Base-by-base conservation (phyloP, 1,140 invertebrate genomes). In the Aradophagus sp. region DNA sequence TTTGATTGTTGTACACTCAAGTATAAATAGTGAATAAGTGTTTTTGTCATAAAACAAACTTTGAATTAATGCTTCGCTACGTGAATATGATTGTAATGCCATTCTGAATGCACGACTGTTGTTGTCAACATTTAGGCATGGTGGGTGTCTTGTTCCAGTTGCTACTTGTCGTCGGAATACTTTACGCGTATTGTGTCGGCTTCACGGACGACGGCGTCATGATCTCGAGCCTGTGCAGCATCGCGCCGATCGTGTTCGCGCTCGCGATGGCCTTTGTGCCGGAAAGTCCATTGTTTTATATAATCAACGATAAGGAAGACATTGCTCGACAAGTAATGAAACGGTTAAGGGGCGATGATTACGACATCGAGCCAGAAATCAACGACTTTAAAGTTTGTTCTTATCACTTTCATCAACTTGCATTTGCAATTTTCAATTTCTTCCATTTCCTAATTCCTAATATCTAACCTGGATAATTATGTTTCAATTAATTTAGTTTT, bases 141-240 rank as follows among this genome's bases (percentile, higher is more conserved):
- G 73, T 89, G 32, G 88, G 88, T 3, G 83, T 86, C 2, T 84
- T 86, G 31, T 86, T 87, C 29, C 87, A 67, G 26, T 26, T 89
- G n/a, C 74, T 84, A 2, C 82, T 89, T 12, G 86, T 84, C 5
- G 68, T 86, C 26, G 88, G 88, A 7, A 87, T 88, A 36, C 71
- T 88, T 2, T 76, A 78, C 19, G 84, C 84, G 2, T 89, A 87
- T 71, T 75, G 76, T 14, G 52, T 84, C 16, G 88, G 88, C 15
- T 81, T 70, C 39, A 65, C 61, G 14, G 42, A 26, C n/a, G 32
- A 58, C 19, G 23, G 76, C 1, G 14, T 65, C 8, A 56, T 16
- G 55, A 77, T 75, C 15, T 75, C 78, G 15, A 15, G n/a, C 3
- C 15, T 79, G 2, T 79, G 76, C 35, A 58, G 56, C 29, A 7